Percentiles rank a stretch among this genome's conserved stretches.
Conservation (phyloP, 2,888 invertebrate species). For the Tortricodes alternella region DNA sequence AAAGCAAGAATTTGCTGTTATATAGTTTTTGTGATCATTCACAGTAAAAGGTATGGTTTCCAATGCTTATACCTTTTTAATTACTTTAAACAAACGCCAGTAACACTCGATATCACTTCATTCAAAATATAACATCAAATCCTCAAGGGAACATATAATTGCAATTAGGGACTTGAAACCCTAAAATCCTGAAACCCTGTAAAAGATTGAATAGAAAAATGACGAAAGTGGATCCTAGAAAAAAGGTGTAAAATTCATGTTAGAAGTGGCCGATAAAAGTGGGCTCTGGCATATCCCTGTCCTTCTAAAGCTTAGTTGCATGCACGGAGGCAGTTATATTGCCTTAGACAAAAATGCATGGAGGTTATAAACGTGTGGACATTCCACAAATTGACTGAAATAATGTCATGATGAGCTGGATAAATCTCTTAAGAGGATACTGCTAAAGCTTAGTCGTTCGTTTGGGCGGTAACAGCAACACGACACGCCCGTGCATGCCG, state of each 20-base stretch:
- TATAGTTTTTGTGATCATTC: slow-evolving; percentile 32
- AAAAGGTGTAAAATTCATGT: slow-evolving; percentile 44
- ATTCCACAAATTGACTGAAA: neutral
- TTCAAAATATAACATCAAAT: slow-evolving; percentile 27
- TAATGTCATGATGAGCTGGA: no score
- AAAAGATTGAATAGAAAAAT: slow-evolving; percentile 34
- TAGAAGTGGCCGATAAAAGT: slow-evolving; percentile 40
- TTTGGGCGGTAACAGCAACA: no score
- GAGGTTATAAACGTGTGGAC: slow-evolving; percentile 38
- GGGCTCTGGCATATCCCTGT: slow-evolving; percentile 66
- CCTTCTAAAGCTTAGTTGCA: slow-evolving; percentile 72
- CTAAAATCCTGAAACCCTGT: slow-evolving; percentile 41
- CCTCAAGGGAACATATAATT: slow-evolving; percentile 37
- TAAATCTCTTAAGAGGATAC: no score
- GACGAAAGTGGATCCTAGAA: slow-evolving; percentile 46
- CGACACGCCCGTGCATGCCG: no score
- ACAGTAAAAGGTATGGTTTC: no score
- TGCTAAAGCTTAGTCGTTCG: no score
- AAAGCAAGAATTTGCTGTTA: slow-evolving; percentile 49
- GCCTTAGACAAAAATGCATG: slow-evolving; percentile 52
- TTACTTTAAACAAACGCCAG: no score
- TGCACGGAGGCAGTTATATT: slow-evolving; percentile 56
- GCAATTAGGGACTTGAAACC: slow-evolving; percentile 33
- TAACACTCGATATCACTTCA: no score
- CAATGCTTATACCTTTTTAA: no score